Conservation (phyloP, 1,140 invertebrate genomes). For the Parasteatoda tepidariorum region DNA sequence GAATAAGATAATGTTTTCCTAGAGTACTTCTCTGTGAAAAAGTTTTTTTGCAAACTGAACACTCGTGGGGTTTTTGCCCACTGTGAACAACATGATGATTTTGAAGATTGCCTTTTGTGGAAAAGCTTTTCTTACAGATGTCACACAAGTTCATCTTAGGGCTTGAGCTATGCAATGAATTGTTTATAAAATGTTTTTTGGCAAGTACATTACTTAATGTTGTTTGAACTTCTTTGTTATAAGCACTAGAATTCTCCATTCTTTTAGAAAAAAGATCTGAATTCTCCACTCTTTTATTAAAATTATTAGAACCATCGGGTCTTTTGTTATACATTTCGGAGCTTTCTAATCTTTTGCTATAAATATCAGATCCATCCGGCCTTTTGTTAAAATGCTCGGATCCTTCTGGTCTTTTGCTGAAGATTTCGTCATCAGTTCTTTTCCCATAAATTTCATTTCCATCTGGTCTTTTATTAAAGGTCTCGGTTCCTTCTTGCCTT, state of each 20-base stretch:
- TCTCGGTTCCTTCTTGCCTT: constrained; percentile 3
- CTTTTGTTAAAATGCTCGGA: constrained; percentile 30
- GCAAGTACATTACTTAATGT: neutral
- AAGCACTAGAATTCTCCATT: neutral
- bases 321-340: constrained; percentile 25
- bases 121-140: constrained; percentile 56
- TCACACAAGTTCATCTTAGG: constrained; percentile 54
- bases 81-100: constrained; percentile 52
- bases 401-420: neutral
- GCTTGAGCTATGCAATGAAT: neutral
- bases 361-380: constrained; percentile 14
- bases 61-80: constrained; percentile 44
- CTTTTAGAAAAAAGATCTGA: neutral
- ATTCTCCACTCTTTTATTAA: neutral
- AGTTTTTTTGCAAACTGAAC: constrained; percentile 54
- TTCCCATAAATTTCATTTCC: neutral
- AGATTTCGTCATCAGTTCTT: neutral
- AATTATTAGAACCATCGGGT: constrained; percentile 10
- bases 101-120: constrained; percentile 46
- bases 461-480: constrained; percentile 1
- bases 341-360: constrained; percentile 23
- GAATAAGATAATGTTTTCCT: constrained; percentile 59
- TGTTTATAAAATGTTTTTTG: constrained; percentile 36
- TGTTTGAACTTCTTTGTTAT: constrained; percentile 18
- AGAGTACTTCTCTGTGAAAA: constrained; percentile 46